phyloP scores from a whole-genome alignment of 2,888 invertebrate species.

The Deroplatys truncata region DNA sequence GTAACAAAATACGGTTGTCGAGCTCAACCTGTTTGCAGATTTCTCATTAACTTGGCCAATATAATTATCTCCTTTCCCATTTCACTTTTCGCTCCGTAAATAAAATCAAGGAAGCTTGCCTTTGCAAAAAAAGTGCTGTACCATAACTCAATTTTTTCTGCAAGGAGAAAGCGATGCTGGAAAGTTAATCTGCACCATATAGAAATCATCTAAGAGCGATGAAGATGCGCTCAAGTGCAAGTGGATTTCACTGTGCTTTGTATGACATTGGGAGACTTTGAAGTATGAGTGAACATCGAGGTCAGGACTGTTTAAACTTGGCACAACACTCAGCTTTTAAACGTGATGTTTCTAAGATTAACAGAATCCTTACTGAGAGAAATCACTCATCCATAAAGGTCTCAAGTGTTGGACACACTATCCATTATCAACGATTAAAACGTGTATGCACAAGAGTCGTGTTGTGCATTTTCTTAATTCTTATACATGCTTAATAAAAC shows the following conservation, averaged over 20 bases:
- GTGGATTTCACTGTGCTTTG: background rate
- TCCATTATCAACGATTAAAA: too few species aligned
- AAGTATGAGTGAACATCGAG: background rate
- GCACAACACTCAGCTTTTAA: background rate
- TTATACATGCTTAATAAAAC: too few species aligned
- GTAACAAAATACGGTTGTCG: background rate
- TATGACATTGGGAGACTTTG: background rate
- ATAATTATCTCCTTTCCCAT: background rate
- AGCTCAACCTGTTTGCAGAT: background rate
- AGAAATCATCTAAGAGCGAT: background rate
- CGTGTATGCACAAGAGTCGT: too few species aligned
- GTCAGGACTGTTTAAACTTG: background rate
- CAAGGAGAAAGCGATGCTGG: background rate
- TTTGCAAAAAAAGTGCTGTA: background rate
- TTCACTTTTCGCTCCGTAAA: background rate
- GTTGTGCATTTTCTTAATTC: too few species aligned
- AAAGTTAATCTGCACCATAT: background rate
- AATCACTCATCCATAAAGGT: background rate
- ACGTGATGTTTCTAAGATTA: background rate
- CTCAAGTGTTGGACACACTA: too few species aligned
- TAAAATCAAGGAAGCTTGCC: background rate
- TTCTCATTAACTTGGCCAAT: background rate
- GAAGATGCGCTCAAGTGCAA: background rate
- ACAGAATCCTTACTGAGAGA: background rate
- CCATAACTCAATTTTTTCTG: background rate